A percentile compares a stretch with the other conserved stretches of the same genome.
Conservation (phyloP, 2,888 invertebrate species). For the Eristalis arbustorum region DNA sequence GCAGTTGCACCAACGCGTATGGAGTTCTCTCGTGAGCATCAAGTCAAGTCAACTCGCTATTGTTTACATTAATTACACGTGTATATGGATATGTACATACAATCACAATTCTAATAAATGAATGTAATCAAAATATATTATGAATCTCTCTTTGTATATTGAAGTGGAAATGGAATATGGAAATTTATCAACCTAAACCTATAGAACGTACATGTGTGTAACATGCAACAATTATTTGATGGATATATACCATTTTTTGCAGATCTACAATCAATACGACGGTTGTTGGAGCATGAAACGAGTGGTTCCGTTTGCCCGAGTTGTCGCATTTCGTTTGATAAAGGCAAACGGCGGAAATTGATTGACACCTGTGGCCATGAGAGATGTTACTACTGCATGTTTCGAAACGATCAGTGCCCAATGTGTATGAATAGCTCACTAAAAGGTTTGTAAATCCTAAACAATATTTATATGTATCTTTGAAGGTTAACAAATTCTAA, state of each 20-base stretch:
- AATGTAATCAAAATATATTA: too few relatives aligned
- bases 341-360: conserved; percentile 96
- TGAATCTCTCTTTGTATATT: too few relatives aligned
- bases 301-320: conserved; percentile 88
- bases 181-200: not conserved
- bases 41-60: too few relatives aligned
- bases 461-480: not conserved
- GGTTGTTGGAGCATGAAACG: conserved; percentile 88
- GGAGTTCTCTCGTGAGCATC: not conserved
- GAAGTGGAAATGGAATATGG: too few relatives aligned
- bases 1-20: not conserved
- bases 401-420: conserved; percentile 94
- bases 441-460: conserved; percentile 75
- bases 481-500: too few relatives aligned
- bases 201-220: not conserved
- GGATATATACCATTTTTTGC: conserved; percentile 71
- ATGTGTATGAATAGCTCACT: conserved; percentile 84
- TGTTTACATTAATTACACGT: not conserved
- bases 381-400: conserved; percentile 96
- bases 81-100: too few relatives aligned
- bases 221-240: conserved; percentile 7
- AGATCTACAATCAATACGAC: conserved; percentile 92
- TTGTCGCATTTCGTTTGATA: conserved; percentile 96
- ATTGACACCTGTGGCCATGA: conserved; percentile 98
- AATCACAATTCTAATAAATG: too few relatives aligned